Base-by-base conservation (phyloP, 2,113 vertebrate genomes). In the Pardalotus punctatus region DNA sequence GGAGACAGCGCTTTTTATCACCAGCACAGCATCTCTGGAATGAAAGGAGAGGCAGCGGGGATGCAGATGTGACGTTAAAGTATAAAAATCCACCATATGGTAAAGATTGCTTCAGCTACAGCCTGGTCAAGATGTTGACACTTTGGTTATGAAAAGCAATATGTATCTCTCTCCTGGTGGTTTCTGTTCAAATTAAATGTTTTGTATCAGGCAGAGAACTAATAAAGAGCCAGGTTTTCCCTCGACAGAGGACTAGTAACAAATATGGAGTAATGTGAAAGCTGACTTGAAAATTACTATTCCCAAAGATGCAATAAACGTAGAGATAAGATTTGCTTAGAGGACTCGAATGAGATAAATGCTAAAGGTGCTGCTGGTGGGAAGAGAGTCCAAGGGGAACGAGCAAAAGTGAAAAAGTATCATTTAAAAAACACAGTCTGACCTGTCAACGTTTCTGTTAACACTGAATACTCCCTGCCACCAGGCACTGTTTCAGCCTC, bases 141-240 rank as follows among this genome's bases (percentile, higher is more conserved):
- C 95, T 97, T 97, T 92, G 94, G 86, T 81, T 98, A 97, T 97
- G 97, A 98, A 98, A 98, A 96, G 88, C 90, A 97, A 97, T 98
- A 95, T 97, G 97, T 97, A 97, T 97, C 96, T 98, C 96, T 97
- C 97, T 96, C 97, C 93, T 90, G 90, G 95, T 95, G 92, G 92
- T 98, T 98, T 98, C 96, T 96, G 94, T 95, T 98, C 93, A 97
- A 98, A 98, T 98, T 98, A 98, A 98, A 97, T 98, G 96, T 96
- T 98, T 97, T 97, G 97, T 92, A 83, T 97, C 97, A 97, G 94
- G 96, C 96, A 97, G 96, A 96, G 95, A 98, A 96, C 97, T 98
- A 98, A 98, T 98, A 98, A 98, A 88, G 76, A 98, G 97, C 84
- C 91, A 96, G 96, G 88, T 97, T 96, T 94, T 97, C 93, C 97